These are phyloP conservation scores for Clunio marinus DNA, from an alignment of 2,888 invertebrate species.

Conservation along the genomic window DNA sequence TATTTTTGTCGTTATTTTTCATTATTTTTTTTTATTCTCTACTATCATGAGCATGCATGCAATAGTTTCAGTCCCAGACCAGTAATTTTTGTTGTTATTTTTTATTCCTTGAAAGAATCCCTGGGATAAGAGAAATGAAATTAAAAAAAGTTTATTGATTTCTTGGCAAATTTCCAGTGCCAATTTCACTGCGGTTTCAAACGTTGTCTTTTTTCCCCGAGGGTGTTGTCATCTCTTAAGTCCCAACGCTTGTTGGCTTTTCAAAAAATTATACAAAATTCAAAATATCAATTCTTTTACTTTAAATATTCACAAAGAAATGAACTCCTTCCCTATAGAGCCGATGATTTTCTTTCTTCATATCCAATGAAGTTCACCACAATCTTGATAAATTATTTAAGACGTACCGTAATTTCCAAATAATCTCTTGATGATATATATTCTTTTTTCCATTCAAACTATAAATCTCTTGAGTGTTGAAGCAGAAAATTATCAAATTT, in stretches of 20 bases:
- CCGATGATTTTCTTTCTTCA: too few relatives aligned
- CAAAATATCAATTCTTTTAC: too few relatives aligned
- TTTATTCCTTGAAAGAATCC: background rate
- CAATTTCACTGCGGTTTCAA: conserved; percentile 35
- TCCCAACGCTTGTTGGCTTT: background rate
- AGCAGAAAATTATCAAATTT: conserved; percentile 21
- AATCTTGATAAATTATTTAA: background rate
- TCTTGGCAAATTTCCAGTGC: conserved; percentile 31
- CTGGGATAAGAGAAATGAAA: background rate
- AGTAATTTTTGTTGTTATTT: background rate
- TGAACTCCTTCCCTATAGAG: too few relatives aligned
- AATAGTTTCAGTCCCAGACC: background rate
- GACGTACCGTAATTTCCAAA: background rate
- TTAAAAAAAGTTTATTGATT: conserved; percentile 23
- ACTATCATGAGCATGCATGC: background rate
- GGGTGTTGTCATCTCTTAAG: background rate
- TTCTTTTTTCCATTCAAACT: background rate
- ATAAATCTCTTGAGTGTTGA: background rate
- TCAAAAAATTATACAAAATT: background rate
- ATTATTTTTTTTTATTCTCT: background rate
- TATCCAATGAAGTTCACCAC: too few relatives aligned
- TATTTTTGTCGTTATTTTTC: conserved; percentile 24
- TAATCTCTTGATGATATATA: background rate
- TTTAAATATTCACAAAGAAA: too few relatives aligned
- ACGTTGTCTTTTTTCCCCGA: conserved; percentile 9